A percentile compares a stretch with the other conserved stretches of the same genome.
Conservation (phyloP, 1,140 invertebrate genomes). For the Araneus ventricosus region DNA sequence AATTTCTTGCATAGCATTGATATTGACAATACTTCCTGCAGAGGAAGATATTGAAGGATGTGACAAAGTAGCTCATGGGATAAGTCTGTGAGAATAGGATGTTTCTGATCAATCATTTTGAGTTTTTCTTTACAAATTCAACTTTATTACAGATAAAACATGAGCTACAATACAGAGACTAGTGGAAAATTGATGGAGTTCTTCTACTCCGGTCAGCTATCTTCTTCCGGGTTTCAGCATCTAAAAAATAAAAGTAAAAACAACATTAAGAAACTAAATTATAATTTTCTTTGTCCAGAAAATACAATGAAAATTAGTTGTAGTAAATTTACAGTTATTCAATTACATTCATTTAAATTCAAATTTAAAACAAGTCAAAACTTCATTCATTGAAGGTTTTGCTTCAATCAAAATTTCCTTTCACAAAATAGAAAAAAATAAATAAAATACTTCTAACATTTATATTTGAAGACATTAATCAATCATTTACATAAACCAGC, state of each 20-base stretch:
- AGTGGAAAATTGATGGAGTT: background rate
- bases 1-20: conserved; percentile 65
- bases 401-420: too few species aligned
- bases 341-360: too few species aligned
- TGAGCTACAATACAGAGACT: background rate
- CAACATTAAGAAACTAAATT: background rate
- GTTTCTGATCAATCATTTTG: background rate
- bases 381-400: too few species aligned
- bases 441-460: too few species aligned
- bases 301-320: too few species aligned
- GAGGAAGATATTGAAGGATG: conserved; percentile 62
- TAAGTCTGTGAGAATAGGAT: conserved; percentile 46
- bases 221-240: conserved; percentile 4
- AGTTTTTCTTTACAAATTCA: conserved; percentile 24
- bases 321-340: too few species aligned
- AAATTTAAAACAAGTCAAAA: too few species aligned
- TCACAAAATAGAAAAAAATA: too few species aligned
- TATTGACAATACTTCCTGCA: conserved; percentile 61
- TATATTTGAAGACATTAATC: too few species aligned
- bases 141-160: background rate
- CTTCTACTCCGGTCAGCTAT: conserved; percentile 14
- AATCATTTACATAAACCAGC: too few species aligned
- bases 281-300: too few species aligned
- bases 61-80: conserved; percentile 72
- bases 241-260: background rate